phyloP scores from a whole-genome alignment of 2,888 invertebrate species.

The Frankliniella fusca region DNA sequence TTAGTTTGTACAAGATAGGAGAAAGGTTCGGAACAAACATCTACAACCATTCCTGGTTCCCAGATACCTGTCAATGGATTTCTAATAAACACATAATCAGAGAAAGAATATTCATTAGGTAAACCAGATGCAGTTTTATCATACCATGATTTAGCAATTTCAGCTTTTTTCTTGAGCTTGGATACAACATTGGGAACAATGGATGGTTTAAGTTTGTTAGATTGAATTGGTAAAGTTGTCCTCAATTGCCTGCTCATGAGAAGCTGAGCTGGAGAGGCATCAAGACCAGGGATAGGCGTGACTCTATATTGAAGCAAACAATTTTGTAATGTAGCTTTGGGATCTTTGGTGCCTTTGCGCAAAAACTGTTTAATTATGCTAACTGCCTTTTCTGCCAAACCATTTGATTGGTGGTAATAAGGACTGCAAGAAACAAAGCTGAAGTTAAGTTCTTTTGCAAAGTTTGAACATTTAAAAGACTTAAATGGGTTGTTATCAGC shows the following conservation, averaged over 20 bases:
- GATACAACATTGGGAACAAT: background rate
- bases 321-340: background rate
- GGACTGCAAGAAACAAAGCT: conserved; percentile 33
- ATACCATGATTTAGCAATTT: background rate
- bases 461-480: conserved; percentile 28
- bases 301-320: background rate
- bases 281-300: background rate
- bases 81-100: too few species aligned
- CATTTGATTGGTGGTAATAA: conserved; percentile 35
- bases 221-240: background rate
- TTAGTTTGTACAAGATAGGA: too few species aligned
- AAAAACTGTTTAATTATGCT: conserved; percentile 25
- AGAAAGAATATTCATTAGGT: too few species aligned
- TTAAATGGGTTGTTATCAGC: conserved; percentile 35
- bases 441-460: conserved; percentile 34
- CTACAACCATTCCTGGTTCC: too few species aligned
- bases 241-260: background rate
- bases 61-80: too few species aligned
- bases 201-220: background rate
- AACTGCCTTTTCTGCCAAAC: conserved; percentile 34
- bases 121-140: background rate
- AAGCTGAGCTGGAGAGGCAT: background rate
- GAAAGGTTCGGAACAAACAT: too few species aligned
- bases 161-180: background rate
- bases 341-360: background rate